Base-by-base conservation (phyloP, 2,888 invertebrate species). In the Eristalinus aeneus region DNA sequence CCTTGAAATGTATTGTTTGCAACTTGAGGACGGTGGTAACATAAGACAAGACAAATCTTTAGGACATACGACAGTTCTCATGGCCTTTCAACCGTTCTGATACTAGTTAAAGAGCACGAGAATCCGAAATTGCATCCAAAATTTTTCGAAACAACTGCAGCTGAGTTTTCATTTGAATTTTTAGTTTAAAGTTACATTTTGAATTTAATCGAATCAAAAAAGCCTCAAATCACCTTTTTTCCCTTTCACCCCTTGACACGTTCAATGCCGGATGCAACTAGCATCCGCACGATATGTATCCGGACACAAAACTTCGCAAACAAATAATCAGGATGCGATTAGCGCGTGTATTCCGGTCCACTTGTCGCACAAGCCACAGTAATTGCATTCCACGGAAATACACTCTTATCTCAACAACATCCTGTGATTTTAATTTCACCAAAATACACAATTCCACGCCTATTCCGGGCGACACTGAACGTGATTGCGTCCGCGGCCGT, bases 371-470 rank as follows among this genome's bases (percentile, higher is more conserved):
- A 23, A 23, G 27, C 64, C 53, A 16, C 54, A 36, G 32, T 63
- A 63, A 64, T 64, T 56, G 54, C 22, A 16, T 74, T 74, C 46
- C 12, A 12, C 60, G 58, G 36, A 36, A 69, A 54, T 69, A 36
- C 23, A 36, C 56, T 69, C 36, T 32, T n/a, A 69, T 34, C 20
- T 20, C 56, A 58, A 36, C 34, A 10, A 36, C 20, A 64, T 64
- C 64, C 36, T 46, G 34, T 5, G 11, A 39, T 39, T 1, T 56
- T 32, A n/a, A 61, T 32, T 63, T 54, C 32, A n/a, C n/a, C n/a
- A 16, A 16, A 46, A 12, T n/a, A 16, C 16, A 46, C 16, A 16
- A n/a, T 46, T 8, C 46, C 16, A 46, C 46, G 16, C 16, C 16
- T 8, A 8, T 8, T 8, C 8, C 8, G 34, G 1, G 8, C 5